These are phyloP conservation scores for Squalus acanthias DNA, from an alignment of 2,797 vertebrate genomes.

Conservation along the genomic window DNA sequence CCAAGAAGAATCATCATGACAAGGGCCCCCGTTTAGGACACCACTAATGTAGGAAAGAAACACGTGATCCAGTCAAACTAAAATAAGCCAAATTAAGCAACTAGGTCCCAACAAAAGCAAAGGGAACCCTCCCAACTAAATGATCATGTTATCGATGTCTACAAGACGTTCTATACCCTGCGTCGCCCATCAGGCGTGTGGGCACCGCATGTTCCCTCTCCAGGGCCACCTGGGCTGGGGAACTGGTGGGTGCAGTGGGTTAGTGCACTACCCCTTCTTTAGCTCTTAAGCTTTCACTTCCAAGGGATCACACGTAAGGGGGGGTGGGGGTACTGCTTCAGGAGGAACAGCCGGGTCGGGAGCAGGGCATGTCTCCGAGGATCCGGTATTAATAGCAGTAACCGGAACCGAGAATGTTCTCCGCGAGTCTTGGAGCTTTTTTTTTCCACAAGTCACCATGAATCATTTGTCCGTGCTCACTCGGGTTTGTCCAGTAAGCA, in stretches of 20 bases:
- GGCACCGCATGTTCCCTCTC: too few relatives aligned
- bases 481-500: neutral
- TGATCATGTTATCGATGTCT: too few relatives aligned
- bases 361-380: neutral
- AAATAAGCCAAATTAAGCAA: too few relatives aligned
- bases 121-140: too few relatives aligned
- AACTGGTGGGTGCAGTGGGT: neutral
- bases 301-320: neutral
- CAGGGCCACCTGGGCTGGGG: neutral
- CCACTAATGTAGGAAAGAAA: too few relatives aligned
- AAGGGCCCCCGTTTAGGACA: too few relatives aligned
- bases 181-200: too few relatives aligned
- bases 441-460: neutral
- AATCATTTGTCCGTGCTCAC: neutral
- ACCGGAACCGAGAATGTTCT: neutral
- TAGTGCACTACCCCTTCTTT: rapidly evolving
- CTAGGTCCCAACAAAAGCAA: too few relatives aligned
- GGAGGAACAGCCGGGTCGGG: neutral
- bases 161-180: too few relatives aligned
- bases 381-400: neutral
- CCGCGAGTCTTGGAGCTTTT: neutral
- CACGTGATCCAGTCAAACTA: too few relatives aligned
- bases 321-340: neutral
- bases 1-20: too few relatives aligned
- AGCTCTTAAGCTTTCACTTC: neutral